These are phyloP conservation scores for Zoroaster sp. DNA, from an alignment of 53 echinoderm and acorn worm genomes.

Conservation along the genomic window DNA sequence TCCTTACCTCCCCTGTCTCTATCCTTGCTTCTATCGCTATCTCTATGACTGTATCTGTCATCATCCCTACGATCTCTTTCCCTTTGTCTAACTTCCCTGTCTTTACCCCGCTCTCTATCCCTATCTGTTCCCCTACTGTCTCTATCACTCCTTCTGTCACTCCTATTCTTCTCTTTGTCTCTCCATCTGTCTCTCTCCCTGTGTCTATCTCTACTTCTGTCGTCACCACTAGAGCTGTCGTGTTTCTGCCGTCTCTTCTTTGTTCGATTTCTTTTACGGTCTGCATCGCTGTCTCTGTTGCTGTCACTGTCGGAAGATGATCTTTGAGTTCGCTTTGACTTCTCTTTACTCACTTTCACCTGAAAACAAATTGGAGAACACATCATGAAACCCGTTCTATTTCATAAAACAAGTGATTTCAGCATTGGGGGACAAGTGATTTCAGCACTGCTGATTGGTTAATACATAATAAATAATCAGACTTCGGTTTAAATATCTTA, in stretches of 20 bases:
- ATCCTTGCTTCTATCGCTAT: not conserved
- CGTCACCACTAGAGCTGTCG: constrained; percentile 26
- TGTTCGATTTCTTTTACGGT: not conserved
- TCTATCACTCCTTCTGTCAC: constrained; percentile 22
- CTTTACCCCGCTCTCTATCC: not conserved
- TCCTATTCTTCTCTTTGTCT: not conserved
- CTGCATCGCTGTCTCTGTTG: constrained; percentile 5
- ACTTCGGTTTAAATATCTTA: too few species aligned
- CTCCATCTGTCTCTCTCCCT: not conserved
- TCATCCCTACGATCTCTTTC: not conserved
- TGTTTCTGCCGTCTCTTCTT: constrained; percentile 23
- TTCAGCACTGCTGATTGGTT: too few species aligned
- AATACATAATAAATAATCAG: too few species aligned
- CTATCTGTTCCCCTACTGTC: not conserved
- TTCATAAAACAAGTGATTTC: too few species aligned
- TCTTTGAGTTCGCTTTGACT: not conserved
- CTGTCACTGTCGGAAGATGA: not conserved
- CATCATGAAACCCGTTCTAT: too few species aligned
- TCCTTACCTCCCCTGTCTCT: not conserved
- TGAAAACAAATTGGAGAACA: not conserved
- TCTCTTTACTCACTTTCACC: not conserved
- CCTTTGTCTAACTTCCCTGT: not conserved
- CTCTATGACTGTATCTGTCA: constrained; percentile 33
- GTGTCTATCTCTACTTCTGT: constrained; percentile 31
- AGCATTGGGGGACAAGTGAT: too few species aligned